Base-by-base conservation (phyloP, 2,113 vertebrate species). In the Perca flavescens region DNA sequence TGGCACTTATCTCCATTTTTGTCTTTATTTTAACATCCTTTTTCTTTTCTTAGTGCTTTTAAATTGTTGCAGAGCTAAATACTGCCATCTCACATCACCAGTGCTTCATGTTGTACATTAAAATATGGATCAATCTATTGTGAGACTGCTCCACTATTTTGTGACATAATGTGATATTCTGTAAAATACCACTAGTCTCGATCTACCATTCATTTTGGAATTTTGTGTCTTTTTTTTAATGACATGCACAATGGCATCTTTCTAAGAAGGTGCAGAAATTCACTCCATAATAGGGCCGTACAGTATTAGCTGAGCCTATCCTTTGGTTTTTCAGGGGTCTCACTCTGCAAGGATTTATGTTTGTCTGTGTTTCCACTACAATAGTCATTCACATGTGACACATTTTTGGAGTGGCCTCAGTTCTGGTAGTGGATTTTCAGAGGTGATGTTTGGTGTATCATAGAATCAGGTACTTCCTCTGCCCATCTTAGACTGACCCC, bases 261-360 rank as follows among this genome's bases (percentile, higher is more conserved):
- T 81, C n/a, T 50, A 47, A 68, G 49, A 83, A 12, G 61, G 84
- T 82, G 77, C 89, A 86, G 61, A 71, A 68, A 60, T 66, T 57
- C 62, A 72, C 67, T 79, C 64, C 52, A 14, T 11, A 76, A 40
- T 56, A 68, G 57, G 73, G 47, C 87, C 85, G 58, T 53, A 73
- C 86, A 92, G 88, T 93, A 87, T 88, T 91, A 86, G 14, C 68
- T 74, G 49, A 75, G 79, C 71, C 17, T 74, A 1, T 57, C 40
- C 40, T 74, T 46, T 47, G 49, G 11, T 68, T 88, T 70, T 83
- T 58, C 64, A 70, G 52, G 64, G 79, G 68, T 74, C 52, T 87
- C 64, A 36, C 63, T 74, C 61, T 31, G 66, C 21, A 74, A 49
- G 58, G 21, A 52, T 72, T 46, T 5, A 36, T n/a, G 25, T 64